Percentiles rank a stretch among this genome's conserved stretches.
phyloP scores from a whole-genome alignment of 2,113 vertebrate species.

The Motacilla alba region DNA sequence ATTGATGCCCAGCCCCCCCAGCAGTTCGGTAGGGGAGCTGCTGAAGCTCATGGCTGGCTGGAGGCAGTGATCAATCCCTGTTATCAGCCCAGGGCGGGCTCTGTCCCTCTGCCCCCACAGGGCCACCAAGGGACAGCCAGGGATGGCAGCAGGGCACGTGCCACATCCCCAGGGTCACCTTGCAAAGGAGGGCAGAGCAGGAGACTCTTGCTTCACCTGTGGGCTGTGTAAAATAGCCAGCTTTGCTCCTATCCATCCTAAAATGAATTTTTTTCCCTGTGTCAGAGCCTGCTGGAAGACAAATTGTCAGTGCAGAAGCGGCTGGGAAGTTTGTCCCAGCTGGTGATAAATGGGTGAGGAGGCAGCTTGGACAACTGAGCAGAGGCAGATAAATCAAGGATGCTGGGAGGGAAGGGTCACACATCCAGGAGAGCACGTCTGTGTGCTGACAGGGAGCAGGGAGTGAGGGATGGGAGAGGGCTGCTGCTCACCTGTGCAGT shows the following conservation, averaged over 20 bases:
- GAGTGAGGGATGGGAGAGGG: background rate
- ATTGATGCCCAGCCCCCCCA: constrained; percentile 3
- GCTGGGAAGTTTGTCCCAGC: background rate
- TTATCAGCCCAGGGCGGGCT: background rate
- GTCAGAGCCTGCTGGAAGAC: background rate
- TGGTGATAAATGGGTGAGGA: background rate
- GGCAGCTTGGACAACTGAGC: background rate
- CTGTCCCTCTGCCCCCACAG: background rate
- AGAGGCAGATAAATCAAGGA: background rate
- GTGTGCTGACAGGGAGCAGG: background rate
- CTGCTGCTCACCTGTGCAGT: constrained; percentile 81
- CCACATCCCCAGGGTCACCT: background rate
- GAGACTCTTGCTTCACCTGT: background rate
- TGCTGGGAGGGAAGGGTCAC: background rate
- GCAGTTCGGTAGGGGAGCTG: background rate
- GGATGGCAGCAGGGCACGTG: background rate
- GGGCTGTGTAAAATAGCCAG: background rate
- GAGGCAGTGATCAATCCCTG: background rate
- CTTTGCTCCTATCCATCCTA: background rate
- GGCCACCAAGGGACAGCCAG: background rate
- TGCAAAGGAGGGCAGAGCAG: background rate
- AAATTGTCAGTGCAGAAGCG: background rate
- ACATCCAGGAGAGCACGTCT: background rate
- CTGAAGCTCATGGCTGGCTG: background rate
- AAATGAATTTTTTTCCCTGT: background rate